A percentile compares a stretch with the other conserved stretches of the same genome.
Conservation (phyloP, 2,888 invertebrate genomes). For the Opisthograptis luteolata region DNA sequence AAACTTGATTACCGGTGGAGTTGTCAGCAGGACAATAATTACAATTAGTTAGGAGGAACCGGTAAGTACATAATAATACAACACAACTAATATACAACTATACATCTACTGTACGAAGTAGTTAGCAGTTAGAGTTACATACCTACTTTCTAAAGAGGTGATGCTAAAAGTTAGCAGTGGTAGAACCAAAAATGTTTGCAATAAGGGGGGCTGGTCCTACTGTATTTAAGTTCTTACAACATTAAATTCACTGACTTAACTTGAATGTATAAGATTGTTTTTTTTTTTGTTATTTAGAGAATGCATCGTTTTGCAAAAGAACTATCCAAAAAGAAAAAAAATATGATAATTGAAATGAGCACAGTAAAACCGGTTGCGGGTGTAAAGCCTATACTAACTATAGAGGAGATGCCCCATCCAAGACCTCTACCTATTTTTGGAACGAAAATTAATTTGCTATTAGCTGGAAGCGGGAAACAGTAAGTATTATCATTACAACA, state of each 20-base stretch:
- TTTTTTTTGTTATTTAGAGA: slow-evolving; percentile 17
- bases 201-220: no score
- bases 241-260: no score
- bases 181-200: no score
- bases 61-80: no score
- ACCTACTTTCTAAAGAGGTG: no score
- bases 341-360: not conserved
- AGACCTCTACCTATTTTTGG: slow-evolving; percentile 80
- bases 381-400: slow-evolving; percentile 37
- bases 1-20: not conserved
- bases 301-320: slow-evolving; percentile 39
- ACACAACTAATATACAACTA: no score
- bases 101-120: no score
- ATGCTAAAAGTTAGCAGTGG: no score
- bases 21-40: no score
- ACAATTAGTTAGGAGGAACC: no score
- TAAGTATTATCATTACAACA: slow-evolving; percentile 42
- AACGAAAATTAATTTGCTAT: slow-evolving; percentile 77
- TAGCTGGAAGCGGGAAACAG: slow-evolving; percentile 66
- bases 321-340: slow-evolving; percentile 8
- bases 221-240: no score
- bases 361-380: slow-evolving; percentile 18
- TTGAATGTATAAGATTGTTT: not conserved
- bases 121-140: no score
- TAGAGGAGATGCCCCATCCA: slow-evolving; percentile 77